A percentile compares a stretch with the other conserved stretches of the same genome.
phyloP scores from a whole-genome alignment of 1,140 invertebrate genomes.

The Ericerus pela region DNA sequence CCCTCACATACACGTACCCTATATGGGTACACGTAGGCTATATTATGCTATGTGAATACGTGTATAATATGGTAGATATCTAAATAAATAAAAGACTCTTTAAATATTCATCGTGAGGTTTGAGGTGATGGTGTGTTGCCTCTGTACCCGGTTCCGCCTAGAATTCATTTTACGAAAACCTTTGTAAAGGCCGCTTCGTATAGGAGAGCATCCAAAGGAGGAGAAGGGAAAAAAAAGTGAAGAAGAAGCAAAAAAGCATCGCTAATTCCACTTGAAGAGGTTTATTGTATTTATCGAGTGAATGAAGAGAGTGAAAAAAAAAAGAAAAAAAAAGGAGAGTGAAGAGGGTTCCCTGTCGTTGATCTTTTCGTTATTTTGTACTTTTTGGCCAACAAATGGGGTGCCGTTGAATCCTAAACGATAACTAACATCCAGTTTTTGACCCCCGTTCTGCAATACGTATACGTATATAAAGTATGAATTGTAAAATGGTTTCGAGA shows the following conservation, averaged over 20 bases:
- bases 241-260: background rate
- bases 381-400: background rate
- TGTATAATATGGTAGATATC: too few species aligned
- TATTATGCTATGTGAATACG: too few species aligned
- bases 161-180: background rate
- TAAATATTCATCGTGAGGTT: conserved; percentile 3
- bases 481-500: background rate
- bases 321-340: too few species aligned
- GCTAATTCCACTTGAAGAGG: background rate
- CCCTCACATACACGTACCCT: too few species aligned
- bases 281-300: background rate
- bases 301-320: too few species aligned
- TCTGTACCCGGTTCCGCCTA: background rate
- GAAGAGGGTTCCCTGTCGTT: background rate
- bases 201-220: too few species aligned
- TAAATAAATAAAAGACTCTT: too few species aligned
- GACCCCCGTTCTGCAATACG: too few species aligned
- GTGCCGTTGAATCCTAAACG: background rate
- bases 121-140: background rate
- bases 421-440: background rate
- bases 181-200: background rate
- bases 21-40: too few species aligned
- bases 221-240: too few species aligned
- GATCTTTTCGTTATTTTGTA: background rate
- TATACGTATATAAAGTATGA: too few species aligned